Base-by-base conservation (phyloP, 2,113 vertebrate species). In the Cyanistes caeruleus region DNA sequence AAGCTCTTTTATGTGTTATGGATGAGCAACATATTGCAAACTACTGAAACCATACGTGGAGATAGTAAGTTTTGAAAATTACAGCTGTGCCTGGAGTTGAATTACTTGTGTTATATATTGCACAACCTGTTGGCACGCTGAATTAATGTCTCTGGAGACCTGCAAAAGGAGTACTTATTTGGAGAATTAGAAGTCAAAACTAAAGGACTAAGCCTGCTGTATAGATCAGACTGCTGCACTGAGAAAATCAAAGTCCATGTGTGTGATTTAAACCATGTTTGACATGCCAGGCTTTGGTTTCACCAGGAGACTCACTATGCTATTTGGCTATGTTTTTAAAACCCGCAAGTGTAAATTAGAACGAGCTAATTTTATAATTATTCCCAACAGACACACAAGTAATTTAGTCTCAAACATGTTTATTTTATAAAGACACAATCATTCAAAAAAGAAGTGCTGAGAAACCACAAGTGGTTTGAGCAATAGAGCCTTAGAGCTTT, bases 401-500 rank as follows among this genome's bases (percentile, higher is more conserved):
- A 97, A 96, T 95, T 81, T 62, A 65, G 78, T 81, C 82, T 94
- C 80, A 82, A 72, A 73, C 80, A 83, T 95, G 90, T 96, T 97
- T 97, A 96, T 97, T 97, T 97, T 96, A 89, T 91, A 85, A 96
- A 96, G 95, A 95, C 95, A 97, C 80, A 84, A 96, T 93, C 94
- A 96, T 91, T 94, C 80, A 74, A 78, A 93, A 93, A 92, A 95
- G 73, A 93, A 94, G 86, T 90, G 72, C 94, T 83, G 89, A 85
- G 95, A 97, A 97, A 96, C 97, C 96, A 93, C 97, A 97, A 96
- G 93, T 94, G 89, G 86, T 94, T 94, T 89, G 88, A 89, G 94
- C 84, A 95, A 53, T 68, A 91, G 86, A 86, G 52, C 27, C 74
- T 88, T 69, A 73, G 87, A 70, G 86, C 73, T 93, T 91, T 90